Evolutionary conservation across 1,140 invertebrate genomes (phyloP), one percentile per base, ranked within the genome.

Genomic region (Eriosoma lanigerum): DNA sequence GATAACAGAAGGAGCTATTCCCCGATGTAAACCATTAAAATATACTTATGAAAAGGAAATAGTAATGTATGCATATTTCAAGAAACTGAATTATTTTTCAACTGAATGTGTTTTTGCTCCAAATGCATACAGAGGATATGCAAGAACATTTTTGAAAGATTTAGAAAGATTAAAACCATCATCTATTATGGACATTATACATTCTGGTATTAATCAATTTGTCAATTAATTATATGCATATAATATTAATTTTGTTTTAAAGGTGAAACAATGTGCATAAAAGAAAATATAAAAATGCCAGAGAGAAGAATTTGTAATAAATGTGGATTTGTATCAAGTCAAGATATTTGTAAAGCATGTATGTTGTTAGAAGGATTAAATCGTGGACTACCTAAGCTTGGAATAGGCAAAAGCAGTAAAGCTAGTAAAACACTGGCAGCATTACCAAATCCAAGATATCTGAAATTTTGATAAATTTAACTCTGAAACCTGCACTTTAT

Each of bases 1-100:
- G 89, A 91, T 93, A 48, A 89, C 91, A 83, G 94, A 95, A 85
- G 95, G 94, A 81, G 89, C 92, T 21, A 94, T 99, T 83, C 94
- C 95, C 6, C 88, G 97, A 83, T 96, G 95, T 75, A 99, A 99
- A 86, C 98, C 98, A 9, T 91, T 99, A 29, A 99, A 99, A 86
- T 99, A 99, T 85, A 93, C 96, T 5, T 99, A 99, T 86, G 98
- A 99, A 87, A 99, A 99, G 85, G 98, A 99, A 88, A 99, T 99
- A 85, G 98, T 99, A 0, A 98, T 99, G 95, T 99, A 98, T 88
- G 97, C 97, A 2, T 96, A 98, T 86, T 98, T 96, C 85, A 97
- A 97, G 86, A 94, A 94, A 83, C 86, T 99, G n/a, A 91, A 98
- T 56, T 99, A 99, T 85, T 99, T 99, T 87, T 98, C 96, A 13